Percentiles rank a stretch among this genome's conserved stretches.
These are phyloP conservation scores for Pemphigus obesinymphae DNA, from an alignment of 1,140 invertebrate genomes.

Conservation along the genomic window DNA sequence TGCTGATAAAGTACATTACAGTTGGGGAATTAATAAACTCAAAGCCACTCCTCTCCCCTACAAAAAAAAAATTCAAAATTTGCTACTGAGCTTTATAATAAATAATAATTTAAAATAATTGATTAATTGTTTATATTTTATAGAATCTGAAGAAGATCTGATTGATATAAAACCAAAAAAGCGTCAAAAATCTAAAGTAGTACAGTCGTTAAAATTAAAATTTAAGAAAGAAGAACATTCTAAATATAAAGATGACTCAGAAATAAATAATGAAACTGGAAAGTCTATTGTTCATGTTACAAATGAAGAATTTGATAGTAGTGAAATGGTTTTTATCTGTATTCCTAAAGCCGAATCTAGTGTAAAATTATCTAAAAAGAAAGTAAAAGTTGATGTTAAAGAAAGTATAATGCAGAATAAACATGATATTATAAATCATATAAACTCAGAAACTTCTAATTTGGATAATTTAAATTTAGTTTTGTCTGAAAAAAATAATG, in stretches of 20 bases:
- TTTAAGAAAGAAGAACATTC: conserved; percentile 29
- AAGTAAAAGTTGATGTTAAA: conserved; percentile 10
- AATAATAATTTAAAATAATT: not conserved
- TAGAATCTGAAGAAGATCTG: conserved; percentile 36
- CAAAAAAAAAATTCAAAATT: no score
- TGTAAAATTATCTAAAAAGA: conserved; percentile 15
- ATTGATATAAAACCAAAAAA: conserved; percentile 25
- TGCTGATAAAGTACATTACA: no score
- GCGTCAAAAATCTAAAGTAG: conserved; percentile 34
- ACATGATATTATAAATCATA: not conserved
- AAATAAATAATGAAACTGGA: not conserved
- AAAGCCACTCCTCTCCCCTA: no score
- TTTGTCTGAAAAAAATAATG: not conserved
- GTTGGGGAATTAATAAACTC: no score
- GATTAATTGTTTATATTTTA: not conserved
- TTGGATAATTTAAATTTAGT: not conserved
- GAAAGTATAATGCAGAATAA: not conserved
- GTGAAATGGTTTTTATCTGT: conserved; percentile 36
- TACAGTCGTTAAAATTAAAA: conserved; percentile 31
- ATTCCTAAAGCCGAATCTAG: conserved; percentile 26
- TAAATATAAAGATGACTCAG: conserved; percentile 31
- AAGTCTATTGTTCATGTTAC: conserved; percentile 35
- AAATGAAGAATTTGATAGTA: conserved; percentile 20
- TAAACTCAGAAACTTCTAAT: not conserved
- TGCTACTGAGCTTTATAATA: no score